Base-by-base conservation (phyloP, 1,140 invertebrate genomes). In the Idris sp. region DNA sequence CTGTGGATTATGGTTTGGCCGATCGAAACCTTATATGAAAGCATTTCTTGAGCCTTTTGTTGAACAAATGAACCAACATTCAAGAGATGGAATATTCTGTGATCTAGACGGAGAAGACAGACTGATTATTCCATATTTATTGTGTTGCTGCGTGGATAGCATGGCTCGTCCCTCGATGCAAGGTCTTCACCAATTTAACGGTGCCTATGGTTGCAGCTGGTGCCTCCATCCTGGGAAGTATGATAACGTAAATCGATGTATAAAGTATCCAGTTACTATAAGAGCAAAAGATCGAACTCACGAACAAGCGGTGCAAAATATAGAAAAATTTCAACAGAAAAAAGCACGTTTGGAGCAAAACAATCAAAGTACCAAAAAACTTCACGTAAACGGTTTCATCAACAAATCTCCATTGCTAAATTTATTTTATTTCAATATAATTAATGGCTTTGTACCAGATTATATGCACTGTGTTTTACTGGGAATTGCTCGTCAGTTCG, bases 11-110 rank as follows among this genome's bases (percentile, higher is more conserved):
- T n/a, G n/a, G n/a, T n/a, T 73, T 28, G 58, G 48, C 0, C 28
- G 36, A 33, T 26, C 33, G 1, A 73, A 73, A 35, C 58, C 68
- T 7, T 33, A 40, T 6, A 62, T 73, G 58, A 36, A 49, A 8
- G 22, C 22, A 1, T 73, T 62, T 56, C 11, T 51, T 1, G 11
- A 8, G 1, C 48, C 31, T 3, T 51, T 51, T 9, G 48, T 51
- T 26, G 7, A 36, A 13, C 7, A 51, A 38, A 11, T 36, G 1
- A 49, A 49, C 19, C 0, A 35, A 19, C 30, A 19, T 18, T 49
- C 46, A 2, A 11, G 22, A 1, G 6, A 8, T 11, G 46, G 46
- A 9, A n/a, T n/a, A n/a, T n/a, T n/a, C n/a, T n/a, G n/a, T n/a
- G n/a, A n/a, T n/a, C n/a, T n/a, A n/a, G n/a, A 35, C 7, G 46